Percentiles rank a stretch among this genome's conserved stretches.
These are phyloP conservation scores for Podiceps cristatus DNA, from an alignment of 2,113 vertebrate species.

Conservation along the genomic window DNA sequence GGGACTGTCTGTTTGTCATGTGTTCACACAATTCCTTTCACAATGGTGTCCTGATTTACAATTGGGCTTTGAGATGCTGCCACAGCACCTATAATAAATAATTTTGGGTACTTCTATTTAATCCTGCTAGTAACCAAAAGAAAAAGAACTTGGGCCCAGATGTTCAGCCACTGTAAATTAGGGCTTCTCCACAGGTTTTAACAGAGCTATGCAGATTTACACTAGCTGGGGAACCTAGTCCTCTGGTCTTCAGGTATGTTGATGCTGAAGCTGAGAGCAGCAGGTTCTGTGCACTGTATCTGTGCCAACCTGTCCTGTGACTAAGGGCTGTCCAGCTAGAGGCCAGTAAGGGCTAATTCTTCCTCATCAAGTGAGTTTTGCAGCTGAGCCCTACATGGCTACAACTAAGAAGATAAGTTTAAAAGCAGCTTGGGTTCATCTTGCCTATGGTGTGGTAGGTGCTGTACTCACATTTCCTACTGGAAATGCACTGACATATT, in stretches of 20 bases:
- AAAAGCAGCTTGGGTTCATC: neutral
- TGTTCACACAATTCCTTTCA: neutral
- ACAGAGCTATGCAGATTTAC: neutral
- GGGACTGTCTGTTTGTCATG: neutral
- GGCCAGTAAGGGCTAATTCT: neutral
- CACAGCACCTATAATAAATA: conserved; percentile 8
- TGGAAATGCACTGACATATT: neutral
- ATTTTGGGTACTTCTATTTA: neutral
- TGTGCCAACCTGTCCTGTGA: neutral
- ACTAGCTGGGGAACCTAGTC: neutral
- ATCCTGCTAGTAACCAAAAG: conserved; percentile 3
- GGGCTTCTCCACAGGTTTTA: conserved; percentile 4
- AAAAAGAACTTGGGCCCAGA: conserved; percentile 9
- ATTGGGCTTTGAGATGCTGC: neutral
- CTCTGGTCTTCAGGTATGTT: neutral
- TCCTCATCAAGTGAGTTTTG: neutral
- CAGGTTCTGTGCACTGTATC: neutral
- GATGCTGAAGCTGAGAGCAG: neutral
- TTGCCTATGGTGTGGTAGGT: neutral
- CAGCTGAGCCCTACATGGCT: neutral
- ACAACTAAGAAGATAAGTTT: neutral
- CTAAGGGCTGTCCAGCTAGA: neutral
- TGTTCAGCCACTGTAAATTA: conserved; percentile 24
- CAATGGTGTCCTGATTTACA: neutral
- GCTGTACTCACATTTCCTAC: neutral